Evolutionary conservation across 2,888 invertebrate species (phyloP), one percentile per base, ranked within the genome.

Genomic region (Heliothis peltigera): DNA sequence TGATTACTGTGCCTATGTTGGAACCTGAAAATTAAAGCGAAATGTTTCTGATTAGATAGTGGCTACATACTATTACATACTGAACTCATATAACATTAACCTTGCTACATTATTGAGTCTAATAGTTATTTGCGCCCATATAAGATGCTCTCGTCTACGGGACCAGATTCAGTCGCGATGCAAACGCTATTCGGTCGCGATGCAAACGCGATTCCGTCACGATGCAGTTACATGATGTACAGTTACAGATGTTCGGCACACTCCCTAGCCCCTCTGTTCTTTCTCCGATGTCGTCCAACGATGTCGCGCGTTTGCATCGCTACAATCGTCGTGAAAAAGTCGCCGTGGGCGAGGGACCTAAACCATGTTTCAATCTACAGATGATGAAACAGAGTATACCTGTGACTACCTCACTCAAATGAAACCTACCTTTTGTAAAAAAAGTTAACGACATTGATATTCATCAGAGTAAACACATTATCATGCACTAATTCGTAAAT

Each of bases 1-100:
- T 98, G 64, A 98, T 95, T 2, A 98, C 98, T 63, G 98, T 98
- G 44, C 99, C 99, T 87, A 99, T 97, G 91, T 98, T 98, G 8
- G 98, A 96, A 70, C 98, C 98, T 98, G 84, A n/a, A 92, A 91
- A 32, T 64, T 64, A 35, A 48, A 39, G 17, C n/a, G 5, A 18
- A 8, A 47, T 39, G 44, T 60, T 25, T 70, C 19, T 59, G 15
- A 6, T 43, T 43, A 55, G 42, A n/a, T 42, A 39, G n/a, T 17
- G 7, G 7, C 17, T 35, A 15, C 4, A 8, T 12, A 15, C 12
- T 4, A 15, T 15, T 35, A 15, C 4, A 4, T 42, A 7, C 3
- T 6, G n/a, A 42, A 17, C 2, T 17, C n/a, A n/a, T 17, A 5
- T 6, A 17, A 42, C 5, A 42, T 7, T 17, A 17, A 17, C 17